phyloP scores from a whole-genome alignment of 2,888 invertebrate species.

The Cacoxenus indagator region DNA sequence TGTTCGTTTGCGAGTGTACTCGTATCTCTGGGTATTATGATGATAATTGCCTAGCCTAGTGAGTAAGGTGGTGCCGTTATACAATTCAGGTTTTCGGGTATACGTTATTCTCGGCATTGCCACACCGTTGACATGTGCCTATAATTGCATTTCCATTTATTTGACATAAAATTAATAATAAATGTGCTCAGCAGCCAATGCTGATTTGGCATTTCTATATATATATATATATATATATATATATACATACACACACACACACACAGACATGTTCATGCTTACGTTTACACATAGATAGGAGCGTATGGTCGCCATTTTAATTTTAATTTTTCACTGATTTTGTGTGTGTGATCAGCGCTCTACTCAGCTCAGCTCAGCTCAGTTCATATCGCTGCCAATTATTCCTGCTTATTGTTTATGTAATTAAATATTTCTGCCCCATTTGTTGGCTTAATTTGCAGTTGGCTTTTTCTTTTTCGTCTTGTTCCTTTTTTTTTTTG shows the following conservation, averaged over 20 bases:
- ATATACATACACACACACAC: neutral
- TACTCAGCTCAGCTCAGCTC: neutral
- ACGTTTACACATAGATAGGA: neutral
- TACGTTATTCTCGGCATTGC: too few species aligned
- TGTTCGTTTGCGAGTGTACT: conserved; percentile 12
- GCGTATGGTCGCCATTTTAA: conserved; percentile 49
- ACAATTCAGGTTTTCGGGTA: too few species aligned
- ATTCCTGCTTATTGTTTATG: conserved; percentile 26
- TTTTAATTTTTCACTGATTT: conserved; percentile 18
- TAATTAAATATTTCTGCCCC: conserved; percentile 61
- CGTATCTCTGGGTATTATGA: conserved; percentile 37
- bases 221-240: too few species aligned
- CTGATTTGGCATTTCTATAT: too few species aligned
- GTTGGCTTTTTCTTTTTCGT: neutral
- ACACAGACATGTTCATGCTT: neutral
- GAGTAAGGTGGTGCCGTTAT: neutral
- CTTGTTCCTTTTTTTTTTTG: neutral
- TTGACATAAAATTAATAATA: conserved; percentile 63
- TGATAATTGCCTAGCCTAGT: conserved; percentile 47
- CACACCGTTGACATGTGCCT: conserved; percentile 56
- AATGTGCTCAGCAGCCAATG: conserved; percentile 26
- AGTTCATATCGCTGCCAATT: neutral
- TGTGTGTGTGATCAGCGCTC: neutral
- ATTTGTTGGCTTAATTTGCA: conserved; percentile 46
- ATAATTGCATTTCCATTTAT: conserved; percentile 63